Conservation (phyloP, 2,797 vertebrate genomes). For the Neopelma chrysocephalum region DNA sequence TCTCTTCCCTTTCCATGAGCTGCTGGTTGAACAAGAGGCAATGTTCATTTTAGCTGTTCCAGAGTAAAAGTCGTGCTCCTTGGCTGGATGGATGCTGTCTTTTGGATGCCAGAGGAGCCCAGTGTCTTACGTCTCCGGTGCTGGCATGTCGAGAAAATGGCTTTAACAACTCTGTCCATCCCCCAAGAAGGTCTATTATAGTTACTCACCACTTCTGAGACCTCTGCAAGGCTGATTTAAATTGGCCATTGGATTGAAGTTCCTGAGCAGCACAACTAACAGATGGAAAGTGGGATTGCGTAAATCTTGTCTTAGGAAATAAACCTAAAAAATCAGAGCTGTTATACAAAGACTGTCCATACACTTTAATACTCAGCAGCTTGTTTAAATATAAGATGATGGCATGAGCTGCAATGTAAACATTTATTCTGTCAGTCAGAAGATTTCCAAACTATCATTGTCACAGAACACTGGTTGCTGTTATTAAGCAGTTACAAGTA, state of each 20-base stretch:
- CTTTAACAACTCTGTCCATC: neutral
- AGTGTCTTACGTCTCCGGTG: neutral
- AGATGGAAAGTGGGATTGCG: constrained; percentile 67
- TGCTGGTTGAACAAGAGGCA: neutral
- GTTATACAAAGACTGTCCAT: constrained; percentile 60
- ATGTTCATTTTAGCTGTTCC: neutral
- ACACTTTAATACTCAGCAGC: neutral
- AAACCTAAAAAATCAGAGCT: constrained; percentile 59
- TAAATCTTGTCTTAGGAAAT: constrained; percentile 33
- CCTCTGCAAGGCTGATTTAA: constrained; percentile 18
- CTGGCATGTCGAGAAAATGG: neutral
- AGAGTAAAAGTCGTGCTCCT: neutral
- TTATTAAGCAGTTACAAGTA: neutral
- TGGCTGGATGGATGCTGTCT: neutral
- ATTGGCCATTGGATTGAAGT: constrained; percentile 26
- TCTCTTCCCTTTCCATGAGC: neutral
- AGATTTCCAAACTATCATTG: neutral
- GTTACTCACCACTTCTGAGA: neutral
- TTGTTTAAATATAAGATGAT: constrained; percentile 70
- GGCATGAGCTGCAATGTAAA: neutral
- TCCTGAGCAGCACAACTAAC: constrained; percentile 49
- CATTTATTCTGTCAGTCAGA: neutral
- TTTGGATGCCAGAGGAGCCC: neutral
- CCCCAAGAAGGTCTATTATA: neutral
- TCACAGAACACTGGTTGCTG: neutral